These are phyloP conservation scores for Petrocephalus schoutedeni DNA, from an alignment of 2,797 vertebrate species.

Conservation along the genomic window DNA sequence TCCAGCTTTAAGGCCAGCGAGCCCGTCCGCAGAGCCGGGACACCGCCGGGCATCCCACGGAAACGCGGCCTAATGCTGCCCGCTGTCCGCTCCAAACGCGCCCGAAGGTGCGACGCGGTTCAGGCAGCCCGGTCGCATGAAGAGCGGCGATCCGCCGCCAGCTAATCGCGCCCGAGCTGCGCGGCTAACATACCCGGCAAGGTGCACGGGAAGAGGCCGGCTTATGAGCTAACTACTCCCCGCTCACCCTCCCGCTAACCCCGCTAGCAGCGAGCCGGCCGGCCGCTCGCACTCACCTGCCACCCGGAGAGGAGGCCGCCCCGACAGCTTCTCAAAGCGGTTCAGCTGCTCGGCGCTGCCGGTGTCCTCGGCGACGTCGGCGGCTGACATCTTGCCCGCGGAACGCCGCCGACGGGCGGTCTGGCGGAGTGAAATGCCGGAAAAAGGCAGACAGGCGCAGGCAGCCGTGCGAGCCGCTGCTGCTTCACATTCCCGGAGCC, in stretches of 20 bases:
- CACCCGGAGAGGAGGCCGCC: conserved; percentile 66
- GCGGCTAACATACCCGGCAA: background rate
- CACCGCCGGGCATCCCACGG: too few relatives aligned
- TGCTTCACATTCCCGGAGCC: conserved; percentile 40
- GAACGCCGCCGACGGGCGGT: background rate
- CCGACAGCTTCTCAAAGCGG: conserved; percentile 75
- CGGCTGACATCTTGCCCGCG: conserved; percentile 53
- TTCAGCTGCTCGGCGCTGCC: conserved; percentile 69
- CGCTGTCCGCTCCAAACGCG: too few relatives aligned
- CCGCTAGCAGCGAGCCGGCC: background rate
- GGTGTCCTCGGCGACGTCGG: conserved; percentile 40
- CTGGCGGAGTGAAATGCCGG: conserved; percentile 18
- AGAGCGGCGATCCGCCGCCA: background rate
- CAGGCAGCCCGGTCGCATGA: background rate
- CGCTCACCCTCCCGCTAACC: background rate
- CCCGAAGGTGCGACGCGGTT: too few relatives aligned
- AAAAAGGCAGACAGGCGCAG: conserved; percentile 25
- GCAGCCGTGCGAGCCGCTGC: background rate
- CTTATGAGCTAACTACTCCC: background rate
- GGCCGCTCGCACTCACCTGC: conserved; percentile 68
- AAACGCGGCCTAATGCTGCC: too few relatives aligned
- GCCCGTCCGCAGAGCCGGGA: too few relatives aligned
- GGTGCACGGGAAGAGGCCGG: background rate
- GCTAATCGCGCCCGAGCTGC: background rate
- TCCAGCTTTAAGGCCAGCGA: too few relatives aligned